A percentile compares a stretch with the other conserved stretches of the same genome.
phyloP scores from a whole-genome alignment of 2,797 vertebrate genomes.

The Sebastes elongatus region DNA sequence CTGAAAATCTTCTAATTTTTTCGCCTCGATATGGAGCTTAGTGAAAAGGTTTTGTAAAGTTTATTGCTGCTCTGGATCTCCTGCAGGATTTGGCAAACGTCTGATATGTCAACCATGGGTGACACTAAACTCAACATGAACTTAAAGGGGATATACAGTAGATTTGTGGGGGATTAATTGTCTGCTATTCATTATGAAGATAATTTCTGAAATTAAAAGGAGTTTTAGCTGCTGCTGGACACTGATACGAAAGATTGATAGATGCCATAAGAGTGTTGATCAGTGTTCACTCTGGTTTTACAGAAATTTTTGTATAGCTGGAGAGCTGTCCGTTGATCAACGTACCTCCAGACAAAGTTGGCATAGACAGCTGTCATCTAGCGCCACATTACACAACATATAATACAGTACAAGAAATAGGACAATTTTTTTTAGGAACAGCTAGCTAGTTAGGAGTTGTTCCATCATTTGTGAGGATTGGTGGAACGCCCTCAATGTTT shows the following conservation, averaged over 20 bases:
- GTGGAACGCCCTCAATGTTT: not conserved
- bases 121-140: not conserved
- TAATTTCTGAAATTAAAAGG: not conserved
- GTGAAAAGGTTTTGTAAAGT: conserved; percentile 2
- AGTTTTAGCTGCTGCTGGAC: not conserved
- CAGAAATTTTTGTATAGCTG: not conserved
- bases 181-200: conserved; percentile 1
- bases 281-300: not conserved
- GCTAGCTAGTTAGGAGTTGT: not conserved
- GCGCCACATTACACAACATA: not conserved
- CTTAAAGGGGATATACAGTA: conserved; percentile 9
- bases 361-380: not conserved
- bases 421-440: not conserved
- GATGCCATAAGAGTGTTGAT: not conserved
- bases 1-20: not conserved
- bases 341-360: not conserved
- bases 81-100: conserved; percentile 19
- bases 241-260: not conserved
- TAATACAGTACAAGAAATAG: not conserved
- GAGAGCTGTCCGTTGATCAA: not conserved
- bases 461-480: not conserved
- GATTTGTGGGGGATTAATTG: conserved; percentile 3
- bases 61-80: conserved; percentile 13
- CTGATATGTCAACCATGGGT: conserved; percentile 4
- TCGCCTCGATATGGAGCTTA: not conserved